phyloP scores from a whole-genome alignment of 2,113 vertebrate genomes.

The Spheniscus mendiculus region DNA sequence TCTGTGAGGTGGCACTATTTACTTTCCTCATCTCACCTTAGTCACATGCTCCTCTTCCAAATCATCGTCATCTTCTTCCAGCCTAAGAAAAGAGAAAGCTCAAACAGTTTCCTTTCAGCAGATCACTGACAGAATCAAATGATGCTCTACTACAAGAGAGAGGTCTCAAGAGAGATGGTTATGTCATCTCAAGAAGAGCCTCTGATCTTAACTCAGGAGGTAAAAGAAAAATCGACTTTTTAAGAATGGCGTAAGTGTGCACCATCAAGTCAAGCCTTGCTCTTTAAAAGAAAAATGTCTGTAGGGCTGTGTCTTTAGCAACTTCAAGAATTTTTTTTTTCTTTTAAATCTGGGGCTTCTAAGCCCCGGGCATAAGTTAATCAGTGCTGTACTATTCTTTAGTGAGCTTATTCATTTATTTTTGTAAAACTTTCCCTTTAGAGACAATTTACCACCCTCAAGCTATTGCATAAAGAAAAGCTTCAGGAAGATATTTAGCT shows the following conservation, averaged over 20 bases:
- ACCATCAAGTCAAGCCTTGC: background rate
- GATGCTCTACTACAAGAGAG: background rate
- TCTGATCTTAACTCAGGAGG: background rate
- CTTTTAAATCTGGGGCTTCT: background rate
- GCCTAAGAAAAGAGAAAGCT: slow-evolving; percentile 54
- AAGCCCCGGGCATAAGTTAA: background rate
- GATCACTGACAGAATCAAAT: background rate
- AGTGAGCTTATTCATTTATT: background rate
- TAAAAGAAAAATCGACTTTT: background rate
- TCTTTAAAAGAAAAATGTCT: background rate
- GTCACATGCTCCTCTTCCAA: slow-evolving; percentile 91
- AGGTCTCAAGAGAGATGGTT: background rate
- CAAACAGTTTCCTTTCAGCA: background rate
- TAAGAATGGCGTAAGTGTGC: background rate
- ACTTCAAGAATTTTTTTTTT: background rate
- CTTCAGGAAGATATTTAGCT: background rate
- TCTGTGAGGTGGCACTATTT: background rate
- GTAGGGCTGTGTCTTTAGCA: background rate
- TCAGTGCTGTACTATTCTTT: background rate
- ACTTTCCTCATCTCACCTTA: slow-evolving; percentile 78
- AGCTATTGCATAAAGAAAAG: background rate
- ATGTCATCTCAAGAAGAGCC: background rate
- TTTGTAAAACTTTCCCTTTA: background rate
- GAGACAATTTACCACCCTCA: background rate
- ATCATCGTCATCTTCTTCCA: slow-evolving; percentile 80